phyloP scores from a whole-genome alignment of 2,888 invertebrate species.

The Frankliniella fusca region DNA sequence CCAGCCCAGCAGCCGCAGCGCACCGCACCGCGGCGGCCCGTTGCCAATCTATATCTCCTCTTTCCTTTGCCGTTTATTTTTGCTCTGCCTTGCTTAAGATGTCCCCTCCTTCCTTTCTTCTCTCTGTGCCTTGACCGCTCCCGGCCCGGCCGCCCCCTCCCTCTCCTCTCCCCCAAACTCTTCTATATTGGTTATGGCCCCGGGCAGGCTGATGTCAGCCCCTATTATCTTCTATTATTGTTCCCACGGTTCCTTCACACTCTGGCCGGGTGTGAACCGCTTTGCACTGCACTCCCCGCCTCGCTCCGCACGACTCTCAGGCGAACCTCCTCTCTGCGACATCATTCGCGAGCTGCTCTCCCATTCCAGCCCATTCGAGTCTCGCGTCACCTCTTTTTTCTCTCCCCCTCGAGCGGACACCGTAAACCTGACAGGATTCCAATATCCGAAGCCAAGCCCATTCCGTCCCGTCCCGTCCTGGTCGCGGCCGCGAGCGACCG shows the following conservation, averaged over 20 bases:
- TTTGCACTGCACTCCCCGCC: too few relatives aligned
- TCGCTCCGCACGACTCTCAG: too few relatives aligned
- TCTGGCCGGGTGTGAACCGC: background rate
- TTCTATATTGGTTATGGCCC: slow-evolving; percentile 21
- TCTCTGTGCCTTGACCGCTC: background rate
- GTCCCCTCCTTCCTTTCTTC: background rate
- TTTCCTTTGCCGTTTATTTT: slow-evolving; percentile 26
- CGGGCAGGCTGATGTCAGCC: slow-evolving; percentile 1
- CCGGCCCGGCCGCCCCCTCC: background rate
- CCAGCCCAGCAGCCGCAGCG: background rate
- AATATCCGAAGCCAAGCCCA: too few relatives aligned
- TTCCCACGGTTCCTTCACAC: background rate
- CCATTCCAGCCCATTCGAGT: too few relatives aligned
- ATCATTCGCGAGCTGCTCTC: too few relatives aligned
- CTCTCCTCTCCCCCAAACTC: background rate
- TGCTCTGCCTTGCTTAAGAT: background rate
- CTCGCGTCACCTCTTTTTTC: too few relatives aligned
- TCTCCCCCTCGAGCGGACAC: too few relatives aligned
- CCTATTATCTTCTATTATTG: slow-evolving; percentile 11
- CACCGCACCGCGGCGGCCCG: background rate
- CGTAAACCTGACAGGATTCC: too few relatives aligned
- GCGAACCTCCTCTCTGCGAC: too few relatives aligned
- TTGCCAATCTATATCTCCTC: slow-evolving; percentile 25
- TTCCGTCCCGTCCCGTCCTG: too few relatives aligned
- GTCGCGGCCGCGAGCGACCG: background rate